Conservation (phyloP, 2,888 invertebrate genomes). For the Smittia aterrima region DNA sequence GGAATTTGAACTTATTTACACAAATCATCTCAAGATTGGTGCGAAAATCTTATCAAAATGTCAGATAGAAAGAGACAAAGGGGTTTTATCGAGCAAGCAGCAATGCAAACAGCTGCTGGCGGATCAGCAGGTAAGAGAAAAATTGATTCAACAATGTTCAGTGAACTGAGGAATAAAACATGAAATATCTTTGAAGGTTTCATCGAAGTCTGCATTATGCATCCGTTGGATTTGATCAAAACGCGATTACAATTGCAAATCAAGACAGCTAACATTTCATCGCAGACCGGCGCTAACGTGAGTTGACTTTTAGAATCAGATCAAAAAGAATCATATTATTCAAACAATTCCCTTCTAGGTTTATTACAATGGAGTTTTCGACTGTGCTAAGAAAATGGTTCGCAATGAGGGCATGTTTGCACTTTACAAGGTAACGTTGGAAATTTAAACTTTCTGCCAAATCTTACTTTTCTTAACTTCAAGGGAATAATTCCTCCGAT, state of each 20-base stretch:
- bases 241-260: slow-evolving; percentile 80
- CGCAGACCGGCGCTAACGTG: slow-evolving; percentile 51
- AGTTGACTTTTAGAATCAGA: neutral
- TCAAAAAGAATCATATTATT: slow-evolving; percentile 44
- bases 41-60: neutral
- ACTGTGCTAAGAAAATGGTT: slow-evolving; percentile 89
- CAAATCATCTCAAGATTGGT: too few relatives aligned
- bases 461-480: too few relatives aligned
- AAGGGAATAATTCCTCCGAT: slow-evolving; percentile 82
- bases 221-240: slow-evolving; percentile 90
- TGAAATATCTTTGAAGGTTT: slow-evolving; percentile 55
- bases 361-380: slow-evolving; percentile 74
- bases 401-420: slow-evolving; percentile 76
- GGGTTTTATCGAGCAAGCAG: slow-evolving; percentile 63
- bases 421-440: too few relatives aligned
- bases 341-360: slow-evolving; percentile 50
- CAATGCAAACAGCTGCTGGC: slow-evolving; percentile 81
- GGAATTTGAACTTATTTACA: too few relatives aligned
- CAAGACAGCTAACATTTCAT: slow-evolving; percentile 48
- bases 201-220: slow-evolving; percentile 94
- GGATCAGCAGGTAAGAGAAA: slow-evolving; percentile 78
- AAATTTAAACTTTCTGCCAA: too few relatives aligned
- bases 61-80: slow-evolving; percentile 26
- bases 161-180: too few relatives aligned
- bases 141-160: neutral